phyloP scores from a whole-genome alignment of 2,113 vertebrate species.

The Nothobranchius kuhntae region DNA sequence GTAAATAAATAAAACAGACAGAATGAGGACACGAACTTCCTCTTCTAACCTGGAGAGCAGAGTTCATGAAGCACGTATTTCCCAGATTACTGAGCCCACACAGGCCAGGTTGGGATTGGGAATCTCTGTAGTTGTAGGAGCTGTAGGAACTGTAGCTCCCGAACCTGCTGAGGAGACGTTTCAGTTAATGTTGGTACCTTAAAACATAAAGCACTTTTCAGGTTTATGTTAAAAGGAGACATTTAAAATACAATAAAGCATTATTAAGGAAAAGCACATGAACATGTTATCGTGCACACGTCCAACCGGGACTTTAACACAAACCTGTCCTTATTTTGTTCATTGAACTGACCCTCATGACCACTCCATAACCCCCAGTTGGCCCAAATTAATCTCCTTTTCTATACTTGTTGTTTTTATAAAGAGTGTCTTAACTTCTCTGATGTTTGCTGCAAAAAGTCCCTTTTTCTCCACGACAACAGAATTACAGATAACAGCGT shows the following conservation, averaged over 20 bases:
- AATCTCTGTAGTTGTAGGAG: conserved; percentile 91
- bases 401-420: too few species aligned
- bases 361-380: too few species aligned
- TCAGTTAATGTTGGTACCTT: conserved; percentile 7
- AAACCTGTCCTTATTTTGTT: too few species aligned
- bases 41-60: conserved; percentile 89
- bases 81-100: conserved; percentile 97
- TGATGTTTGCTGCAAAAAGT: too few species aligned
- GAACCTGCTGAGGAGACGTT: conserved; percentile 66
- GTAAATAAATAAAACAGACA: background rate
- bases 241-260: background rate
- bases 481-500: too few species aligned
- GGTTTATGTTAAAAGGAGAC: background rate
- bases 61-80: conserved; percentile 99
- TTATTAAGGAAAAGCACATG: too few species aligned
- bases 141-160: conserved; percentile 89
- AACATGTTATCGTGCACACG: too few species aligned
- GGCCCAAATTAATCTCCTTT: too few species aligned
- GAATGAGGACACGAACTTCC: background rate
- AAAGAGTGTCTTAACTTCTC: too few species aligned
- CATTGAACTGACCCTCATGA: too few species aligned
- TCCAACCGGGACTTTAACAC: too few species aligned
- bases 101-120: conserved; percentile 88
- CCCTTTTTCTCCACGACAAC: too few species aligned
- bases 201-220: background rate